Conservation (phyloP, 1,140 invertebrate species). For the Galleria mellonella region DNA sequence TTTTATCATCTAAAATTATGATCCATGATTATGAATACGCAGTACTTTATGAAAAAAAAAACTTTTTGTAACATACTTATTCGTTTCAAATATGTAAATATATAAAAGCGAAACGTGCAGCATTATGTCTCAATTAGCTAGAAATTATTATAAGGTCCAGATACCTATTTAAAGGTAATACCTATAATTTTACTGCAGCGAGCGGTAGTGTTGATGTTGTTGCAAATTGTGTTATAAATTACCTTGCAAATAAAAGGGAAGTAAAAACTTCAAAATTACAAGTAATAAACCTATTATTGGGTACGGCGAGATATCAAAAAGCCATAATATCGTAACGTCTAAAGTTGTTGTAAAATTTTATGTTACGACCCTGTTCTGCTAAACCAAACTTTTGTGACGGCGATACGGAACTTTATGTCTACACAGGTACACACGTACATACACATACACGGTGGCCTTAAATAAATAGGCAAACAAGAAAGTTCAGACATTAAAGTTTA, state of each 20-base stretch:
- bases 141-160: too few species aligned
- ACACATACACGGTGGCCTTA: not conserved
- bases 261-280: constrained; percentile 31
- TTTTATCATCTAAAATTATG: not conserved
- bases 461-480: too few species aligned
- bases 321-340: constrained; percentile 47
- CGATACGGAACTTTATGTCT: constrained; percentile 39
- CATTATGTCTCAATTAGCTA: too few species aligned
- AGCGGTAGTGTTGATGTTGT: not conserved
- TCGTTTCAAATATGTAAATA: too few species aligned
- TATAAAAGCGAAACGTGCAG: too few species aligned
- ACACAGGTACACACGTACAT: constrained; percentile 16
- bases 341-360: constrained; percentile 63
- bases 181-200: too few species aligned
- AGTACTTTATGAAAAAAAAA: too few species aligned
- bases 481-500: too few species aligned
- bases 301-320: constrained; percentile 53
- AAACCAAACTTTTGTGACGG: constrained; percentile 41
- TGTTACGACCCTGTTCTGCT: constrained; percentile 45
- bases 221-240: constrained; percentile 1
- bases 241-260: not conserved
- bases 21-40: too few species aligned
- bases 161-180: too few species aligned
- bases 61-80: too few species aligned
- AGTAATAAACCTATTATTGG: constrained; percentile 47